Base-by-base conservation (phyloP, 2,888 invertebrate species). In the Hecatera dysodea region DNA sequence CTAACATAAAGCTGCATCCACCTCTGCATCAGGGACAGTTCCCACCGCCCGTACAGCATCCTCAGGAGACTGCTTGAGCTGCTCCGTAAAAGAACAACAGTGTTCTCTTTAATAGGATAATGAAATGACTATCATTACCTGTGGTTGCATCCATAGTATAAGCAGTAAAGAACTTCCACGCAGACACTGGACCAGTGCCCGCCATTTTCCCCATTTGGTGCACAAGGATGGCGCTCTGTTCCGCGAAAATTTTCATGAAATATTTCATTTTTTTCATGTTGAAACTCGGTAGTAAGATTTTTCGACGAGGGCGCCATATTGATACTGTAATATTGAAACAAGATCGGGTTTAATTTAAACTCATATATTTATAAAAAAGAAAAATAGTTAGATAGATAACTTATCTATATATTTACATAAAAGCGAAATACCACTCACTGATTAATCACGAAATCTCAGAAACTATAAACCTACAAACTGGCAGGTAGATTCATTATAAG, bases 281-380 rank as follows among this genome's bases (percentile, higher is more conserved):
- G 64, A 90, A 90, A 1, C 80, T 85, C 1, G 88, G 88, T 0
- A 85, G 75, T 2, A 91, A 52, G 22, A 89, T 66, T 63, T 89
- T 91, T 19, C 91, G 89, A 12, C 91, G 90, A 0, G 85, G 86
- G 0, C 89, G 88, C 91, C 91, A 91, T 8, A 88, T 87, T 5
- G 86, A 59, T 0, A 89, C 91, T 91, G n/a, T 11, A 22, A 59
- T 42, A 7, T 59, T 19, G 17, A 92, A 46, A 46, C n/a, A 46
- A 46, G n/a, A 39, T 39, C 15, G 1, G 12, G 12, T 3, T 39
- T 39, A n/a, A 2, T 6, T 29, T 2, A 2, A n/a, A n/a, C n/a
- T n/a, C n/a, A n/a, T n/a, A n/a, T n/a, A n/a, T n/a, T n/a, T n/a
- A n/a, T n/a, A n/a, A n/a, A n/a, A n/a, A n/a, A n/a, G n/a, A n/a